Conservation (phyloP, 2,797 vertebrate species). For the Tapirus indicus region DNA sequence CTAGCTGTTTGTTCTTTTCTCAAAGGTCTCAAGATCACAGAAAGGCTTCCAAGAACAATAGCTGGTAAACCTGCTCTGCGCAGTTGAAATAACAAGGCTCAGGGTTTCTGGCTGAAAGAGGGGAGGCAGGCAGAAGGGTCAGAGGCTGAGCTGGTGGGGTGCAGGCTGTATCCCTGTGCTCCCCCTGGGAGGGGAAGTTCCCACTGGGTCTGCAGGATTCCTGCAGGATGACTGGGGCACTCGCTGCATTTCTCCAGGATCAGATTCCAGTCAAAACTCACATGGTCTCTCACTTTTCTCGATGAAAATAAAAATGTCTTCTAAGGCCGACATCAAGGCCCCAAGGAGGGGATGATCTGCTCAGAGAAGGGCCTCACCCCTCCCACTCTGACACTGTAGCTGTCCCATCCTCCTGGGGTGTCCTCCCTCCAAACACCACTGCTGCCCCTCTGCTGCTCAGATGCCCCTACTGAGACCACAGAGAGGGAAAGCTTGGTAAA, state of each 20-base stretch:
- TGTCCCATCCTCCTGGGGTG: not conserved
- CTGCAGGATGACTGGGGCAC: not conserved
- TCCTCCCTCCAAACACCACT: not conserved
- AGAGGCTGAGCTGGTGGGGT: not conserved
- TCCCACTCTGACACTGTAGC: not conserved
- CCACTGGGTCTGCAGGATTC: slow-evolving; percentile 37
- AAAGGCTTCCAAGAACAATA: slow-evolving; percentile 78
- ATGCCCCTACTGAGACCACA: not conserved
- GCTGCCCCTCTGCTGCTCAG: not conserved
- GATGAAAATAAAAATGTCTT: not conserved
- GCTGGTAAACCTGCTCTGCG: slow-evolving; percentile 37
- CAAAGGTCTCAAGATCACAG: slow-evolving; percentile 73
- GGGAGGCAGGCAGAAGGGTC: not conserved
- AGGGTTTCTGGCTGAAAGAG: slow-evolving; percentile 41
- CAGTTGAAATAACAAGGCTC: slow-evolving; percentile 72
- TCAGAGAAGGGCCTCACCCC: not conserved
- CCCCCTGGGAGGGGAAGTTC: not conserved
- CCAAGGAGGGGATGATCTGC: not conserved
- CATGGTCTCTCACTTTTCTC: not conserved
- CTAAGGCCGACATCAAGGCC: not conserved
- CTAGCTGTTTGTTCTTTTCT: slow-evolving; percentile 80
- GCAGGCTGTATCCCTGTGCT: not conserved
- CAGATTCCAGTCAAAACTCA: slow-evolving; percentile 61
- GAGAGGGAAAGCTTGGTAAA: not conserved
- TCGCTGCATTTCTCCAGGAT: slow-evolving; percentile 41